Base-by-base conservation (phyloP, 2,888 invertebrate species). In the Hetaerina titia region DNA sequence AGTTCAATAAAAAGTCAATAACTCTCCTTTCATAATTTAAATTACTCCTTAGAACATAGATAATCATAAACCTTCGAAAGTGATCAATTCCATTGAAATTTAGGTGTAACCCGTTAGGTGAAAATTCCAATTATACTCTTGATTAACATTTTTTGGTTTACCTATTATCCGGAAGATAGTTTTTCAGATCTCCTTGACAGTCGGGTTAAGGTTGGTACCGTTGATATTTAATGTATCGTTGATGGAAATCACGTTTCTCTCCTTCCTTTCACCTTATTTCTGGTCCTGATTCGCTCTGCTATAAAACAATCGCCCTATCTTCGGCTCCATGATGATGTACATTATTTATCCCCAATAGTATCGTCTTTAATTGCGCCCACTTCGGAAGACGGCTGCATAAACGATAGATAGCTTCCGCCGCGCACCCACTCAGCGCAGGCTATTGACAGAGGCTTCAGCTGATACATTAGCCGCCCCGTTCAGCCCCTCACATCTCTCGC, bases 381-480 rank as follows among this genome's bases (percentile, higher is more conserved):
- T 31, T 11, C 81, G 81, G 81, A 81, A 81, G 81, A 81, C 81
- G 81, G 81, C 81, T 31, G 81, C 81, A 81, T 81, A 81, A 31
- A 15, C 81, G 81, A 81, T 81, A 81, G 81, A 81, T 81, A 81
- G 81, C 81, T 81, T 81, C 81, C 81, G 81, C 81, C 81, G 25
- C 13, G 31, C 81, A 81, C 81, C 81, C 81, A 81, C 81, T 81
- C 81, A 81, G 22, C 81, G 13, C 22, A 31, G 81, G 81, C 19
- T 81, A 81, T 81, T 81, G 81, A 81, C 81, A 31, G 81, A 31
- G n/a, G 81, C 81, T n/a, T 31, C 31, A 31, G 81, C 31, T 81
- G 81, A 81, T 81, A 31, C 81, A 81, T 81, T 81, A 81, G 9
- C 81, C 31, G 31, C 22, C 81, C 81, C n/a, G 1, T 81, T 31